Conservation (phyloP, 2,113 vertebrate species). For the Orycteropus afer region DNA sequence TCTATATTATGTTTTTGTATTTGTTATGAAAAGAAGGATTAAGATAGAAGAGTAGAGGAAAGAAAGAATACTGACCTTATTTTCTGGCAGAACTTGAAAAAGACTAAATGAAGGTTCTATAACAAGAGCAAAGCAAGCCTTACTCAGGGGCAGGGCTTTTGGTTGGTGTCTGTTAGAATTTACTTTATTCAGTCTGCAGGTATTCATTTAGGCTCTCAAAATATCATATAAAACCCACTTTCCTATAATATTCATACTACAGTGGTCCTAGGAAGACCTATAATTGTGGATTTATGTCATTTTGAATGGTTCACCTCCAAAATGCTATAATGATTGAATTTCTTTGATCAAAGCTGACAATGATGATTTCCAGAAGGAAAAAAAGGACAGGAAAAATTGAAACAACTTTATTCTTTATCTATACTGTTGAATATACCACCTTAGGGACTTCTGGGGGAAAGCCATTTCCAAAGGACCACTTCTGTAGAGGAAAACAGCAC, state of each 20-base stretch:
- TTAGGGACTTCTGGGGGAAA: constrained; percentile 12
- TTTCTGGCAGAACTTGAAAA: background rate
- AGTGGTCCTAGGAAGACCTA: background rate
- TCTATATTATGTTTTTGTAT: background rate
- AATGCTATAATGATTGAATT: constrained; percentile 11
- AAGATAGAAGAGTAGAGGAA: background rate
- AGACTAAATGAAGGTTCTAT: background rate
- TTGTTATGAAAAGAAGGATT: constrained; percentile 1
- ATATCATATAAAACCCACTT: background rate
- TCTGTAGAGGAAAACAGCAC: background rate
- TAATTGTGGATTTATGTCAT: background rate
- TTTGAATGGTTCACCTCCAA: background rate
- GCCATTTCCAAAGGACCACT: background rate
- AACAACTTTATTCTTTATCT: background rate
- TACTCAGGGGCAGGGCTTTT: background rate
- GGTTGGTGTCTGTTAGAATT: background rate
- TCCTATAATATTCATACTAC: background rate
- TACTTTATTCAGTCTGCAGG: background rate
- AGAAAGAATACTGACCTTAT: background rate
- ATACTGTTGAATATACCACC: background rate
- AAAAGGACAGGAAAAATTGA: background rate
- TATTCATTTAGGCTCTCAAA: background rate
- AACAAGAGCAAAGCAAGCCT: background rate
- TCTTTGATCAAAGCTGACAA: background rate
- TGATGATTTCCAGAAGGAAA: constrained; percentile 36